Conservation (phyloP, 2,797 vertebrate genomes). For the Myotis daubentonii region DNA sequence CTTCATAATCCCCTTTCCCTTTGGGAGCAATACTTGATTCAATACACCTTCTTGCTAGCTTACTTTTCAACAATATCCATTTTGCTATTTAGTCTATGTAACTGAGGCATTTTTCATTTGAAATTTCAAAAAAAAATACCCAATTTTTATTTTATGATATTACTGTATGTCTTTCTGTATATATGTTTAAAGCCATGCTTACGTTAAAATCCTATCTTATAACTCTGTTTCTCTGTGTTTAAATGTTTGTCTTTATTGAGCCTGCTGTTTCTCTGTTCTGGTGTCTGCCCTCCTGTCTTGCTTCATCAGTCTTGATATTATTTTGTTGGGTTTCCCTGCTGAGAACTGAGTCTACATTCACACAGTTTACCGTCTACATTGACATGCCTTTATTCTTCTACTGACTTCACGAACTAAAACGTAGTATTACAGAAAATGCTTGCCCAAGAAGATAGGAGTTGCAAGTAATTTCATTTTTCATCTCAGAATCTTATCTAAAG, state of each 20-base stretch:
- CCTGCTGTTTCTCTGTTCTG: not conserved
- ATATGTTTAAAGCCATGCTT: not conserved
- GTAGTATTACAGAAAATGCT: not conserved
- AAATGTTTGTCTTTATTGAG: not conserved
- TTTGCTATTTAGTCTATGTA: not conserved
- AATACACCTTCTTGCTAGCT: not conserved
- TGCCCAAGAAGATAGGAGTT: not conserved
- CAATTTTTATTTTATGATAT: not conserved
- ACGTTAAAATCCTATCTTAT: not conserved
- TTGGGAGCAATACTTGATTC: not conserved
- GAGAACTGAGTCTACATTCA: constrained; percentile 12
- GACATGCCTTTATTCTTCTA: not conserved
- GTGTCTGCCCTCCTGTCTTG: not conserved
- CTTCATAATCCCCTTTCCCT: not conserved
- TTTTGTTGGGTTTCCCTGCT: constrained; percentile 16
- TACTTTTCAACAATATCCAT: not conserved
- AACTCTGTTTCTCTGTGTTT: constrained; percentile 12
- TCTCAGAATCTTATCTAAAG: not conserved
- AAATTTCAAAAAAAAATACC: not conserved
- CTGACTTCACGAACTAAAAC: not conserved
- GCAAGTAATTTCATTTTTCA: not conserved
- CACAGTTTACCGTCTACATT: not conserved
- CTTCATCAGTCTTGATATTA: constrained; percentile 54
- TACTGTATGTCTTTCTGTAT: not conserved
- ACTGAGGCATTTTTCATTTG: not conserved